Conservation (phyloP, 2,113 vertebrate species). For the Vanacampus margaritifer region DNA sequence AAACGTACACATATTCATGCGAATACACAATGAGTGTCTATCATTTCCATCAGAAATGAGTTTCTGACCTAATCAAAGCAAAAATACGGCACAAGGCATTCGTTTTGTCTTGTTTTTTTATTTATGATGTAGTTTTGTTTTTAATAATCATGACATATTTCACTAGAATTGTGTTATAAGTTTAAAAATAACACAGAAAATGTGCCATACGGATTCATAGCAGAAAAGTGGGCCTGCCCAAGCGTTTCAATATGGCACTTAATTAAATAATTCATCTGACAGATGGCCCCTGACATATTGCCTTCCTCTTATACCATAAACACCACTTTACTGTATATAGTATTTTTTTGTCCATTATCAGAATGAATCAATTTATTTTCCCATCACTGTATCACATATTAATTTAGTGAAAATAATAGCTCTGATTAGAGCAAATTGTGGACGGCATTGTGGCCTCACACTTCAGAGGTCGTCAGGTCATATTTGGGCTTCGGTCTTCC, state of each 20-base stretch:
- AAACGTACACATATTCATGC: too few relatives aligned
- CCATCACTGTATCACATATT: conserved; percentile 1
- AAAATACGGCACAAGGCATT: too few relatives aligned
- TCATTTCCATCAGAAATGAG: too few relatives aligned
- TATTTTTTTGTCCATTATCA: conserved; percentile 10
- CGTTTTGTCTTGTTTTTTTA: too few relatives aligned
- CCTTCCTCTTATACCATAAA: conserved; percentile 27
- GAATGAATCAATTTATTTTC: conserved; percentile 8
- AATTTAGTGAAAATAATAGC: conserved; percentile 11
- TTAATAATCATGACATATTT: too few relatives aligned
- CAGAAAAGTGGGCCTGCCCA: conserved; percentile 47
- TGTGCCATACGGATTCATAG: conserved; percentile 52
- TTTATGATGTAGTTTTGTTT: too few relatives aligned
- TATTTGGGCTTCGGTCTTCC: too few relatives aligned
- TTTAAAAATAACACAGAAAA: neutral
- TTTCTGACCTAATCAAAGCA: too few relatives aligned
- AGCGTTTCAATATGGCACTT: conserved; percentile 58
- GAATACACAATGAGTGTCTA: too few relatives aligned
- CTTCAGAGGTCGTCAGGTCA: too few relatives aligned
- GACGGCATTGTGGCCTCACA: neutral
- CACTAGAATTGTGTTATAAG: too few relatives aligned
- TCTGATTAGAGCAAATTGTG: conserved; percentile 1
- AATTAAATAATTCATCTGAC: conserved; percentile 63
- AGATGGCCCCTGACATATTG: conserved; percentile 43
- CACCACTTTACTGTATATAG: neutral